Base-by-base conservation (phyloP, 2,797 vertebrate genomes). In the Eospalax fontanierii region DNA sequence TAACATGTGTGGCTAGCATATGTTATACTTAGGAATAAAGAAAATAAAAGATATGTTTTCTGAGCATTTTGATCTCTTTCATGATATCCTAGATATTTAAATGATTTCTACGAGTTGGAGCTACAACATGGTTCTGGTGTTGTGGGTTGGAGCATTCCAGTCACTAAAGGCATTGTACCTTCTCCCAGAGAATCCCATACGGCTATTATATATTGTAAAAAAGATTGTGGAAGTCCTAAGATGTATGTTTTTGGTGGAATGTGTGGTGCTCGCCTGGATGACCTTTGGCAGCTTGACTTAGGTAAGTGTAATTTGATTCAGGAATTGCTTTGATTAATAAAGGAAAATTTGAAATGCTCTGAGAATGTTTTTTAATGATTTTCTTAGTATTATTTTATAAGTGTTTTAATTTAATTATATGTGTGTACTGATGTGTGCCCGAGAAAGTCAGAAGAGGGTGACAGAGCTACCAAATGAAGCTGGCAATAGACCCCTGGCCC, bases 191-290 rank as follows among this genome's bases (percentile, higher is more conserved):
- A 99, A 97, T 99, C 99, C 89, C 99, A 99, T 96, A 99, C 99
- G 10, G 98, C 99, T 0, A 98, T 99, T n/a, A 97, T 99, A 26
- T 99, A 99, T 96, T 97, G 98, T 91, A 99, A 98, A 89, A 99
- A 98, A 59, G 99, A 98, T 91, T 97, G 97, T 85, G 97, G 99
- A 90, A 99, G 98, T 85, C 98, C 99, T 30, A 99, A 99, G 97
- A 99, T 99, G 94, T 99, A 99, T 97, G 97, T 99, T 98, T 99
- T 99, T 96, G 99, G 99, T 89, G 99, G 99, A 93, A 99, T 99
- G 99, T 99, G 99, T 94, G 99, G 99, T 76, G 96, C 98, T 95
- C 99, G 99, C 54, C 98, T 99, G 76, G 98, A 99, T 43, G 99
- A 99, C 98, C 98, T 99, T 90, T 99, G 99, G 99, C 99, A 99